Evolutionary conservation across 2,113 vertebrate genomes (phyloP), one percentile per base, ranked within the genome.

Genomic region (Vidua chalybeata): DNA sequence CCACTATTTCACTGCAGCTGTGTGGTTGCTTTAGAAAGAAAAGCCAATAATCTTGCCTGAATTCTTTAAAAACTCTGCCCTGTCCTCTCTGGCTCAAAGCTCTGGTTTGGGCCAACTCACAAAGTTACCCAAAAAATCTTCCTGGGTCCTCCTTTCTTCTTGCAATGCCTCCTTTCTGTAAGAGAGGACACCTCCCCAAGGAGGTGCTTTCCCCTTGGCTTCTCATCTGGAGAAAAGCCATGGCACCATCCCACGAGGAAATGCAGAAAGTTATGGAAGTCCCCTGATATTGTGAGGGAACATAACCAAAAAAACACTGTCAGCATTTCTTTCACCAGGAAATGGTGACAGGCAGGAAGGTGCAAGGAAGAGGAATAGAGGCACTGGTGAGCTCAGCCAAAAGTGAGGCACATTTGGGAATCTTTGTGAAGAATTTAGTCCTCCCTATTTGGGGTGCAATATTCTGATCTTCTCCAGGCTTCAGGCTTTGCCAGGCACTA

Each of bases 261-360:
- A 80, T 9, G 6, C 26, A 59, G 15, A 4, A 46, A 37, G 18
- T 45, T 26, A 2, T 0, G 3, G 0, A 51, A 48, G 8, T 56
- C 22, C 11, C 37, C 39, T 6, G 37, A 18, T 8, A 10, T 0
- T 41, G 59, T 24, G 26, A 51, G 6, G 11, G 30, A 6, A 67
- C 13, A 21, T 0, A 33, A n/a, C 33, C 39, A n/a, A 49, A 69
- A 69, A 69, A 39, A 3, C 1, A 15, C 18, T 0, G 4, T 6
- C 41, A 33, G 73, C 0, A 0, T 4, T 4, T 1, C 15, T n/a
- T 27, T 46, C 35, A n/a, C 30, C 27, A 5, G 0, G 2, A 37
- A 75, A 88, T 3, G 23, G n/a, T 24, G 69, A 20, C 26, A 3
- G 1, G 14, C 10, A 37, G 52, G 48, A 76, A 30, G 73, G 77